Base-by-base conservation (phyloP, 1,140 invertebrate genomes). In the Penaeus vannamei region DNA sequence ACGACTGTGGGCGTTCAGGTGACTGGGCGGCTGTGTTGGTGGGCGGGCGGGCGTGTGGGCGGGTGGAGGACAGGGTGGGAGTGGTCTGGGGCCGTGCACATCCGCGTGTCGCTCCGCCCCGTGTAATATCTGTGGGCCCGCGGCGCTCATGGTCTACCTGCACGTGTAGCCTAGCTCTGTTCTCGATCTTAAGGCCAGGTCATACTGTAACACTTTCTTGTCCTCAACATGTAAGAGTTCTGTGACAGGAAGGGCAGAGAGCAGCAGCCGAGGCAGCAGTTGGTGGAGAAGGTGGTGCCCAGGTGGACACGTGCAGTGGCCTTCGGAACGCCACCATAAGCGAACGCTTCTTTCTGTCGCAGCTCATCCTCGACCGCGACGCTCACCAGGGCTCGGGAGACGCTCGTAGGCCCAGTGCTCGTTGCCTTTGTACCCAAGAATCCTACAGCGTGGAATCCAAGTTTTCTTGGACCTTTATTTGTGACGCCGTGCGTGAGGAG, bases 61-160 rank as follows among this genome's bases (percentile, higher is more conserved):
- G 84, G 66, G 62, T 81, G 84, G 69, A 85, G 84, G 72, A 66
- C 72, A 36, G 84, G 53, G 53, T 53, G 53, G 53, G 53, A 85
- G 84, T 85, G 84, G 84, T 85, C 62, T 76, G 84, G 77, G 77
- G 84, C 84, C 66, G 84, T 72, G 46, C 69, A 85, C 84, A 85
- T 85, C 84, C 84, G 84, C 29, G 84, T 85, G 84, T 77, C 69
- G 84, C 84, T 77, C 84, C 84, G 84, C 84, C 84, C 69, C 84
- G 29, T 59, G 84, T 85, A 85, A 85, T 76, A 77, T 72, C 84
- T 85, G 69, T 85, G 69, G 66, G 66, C 84, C 84, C 59, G 46
- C 46, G 72, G 84, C 84, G 53, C 84, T 85, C 69, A 85, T 85
- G 84, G 84, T 85, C 72, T 72, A 85, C 66, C 60, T 59, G 26